Percentiles rank a stretch among this genome's conserved stretches.
phyloP scores from a whole-genome alignment of 2,888 invertebrate genomes.

The Monoplex corrugatus region DNA sequence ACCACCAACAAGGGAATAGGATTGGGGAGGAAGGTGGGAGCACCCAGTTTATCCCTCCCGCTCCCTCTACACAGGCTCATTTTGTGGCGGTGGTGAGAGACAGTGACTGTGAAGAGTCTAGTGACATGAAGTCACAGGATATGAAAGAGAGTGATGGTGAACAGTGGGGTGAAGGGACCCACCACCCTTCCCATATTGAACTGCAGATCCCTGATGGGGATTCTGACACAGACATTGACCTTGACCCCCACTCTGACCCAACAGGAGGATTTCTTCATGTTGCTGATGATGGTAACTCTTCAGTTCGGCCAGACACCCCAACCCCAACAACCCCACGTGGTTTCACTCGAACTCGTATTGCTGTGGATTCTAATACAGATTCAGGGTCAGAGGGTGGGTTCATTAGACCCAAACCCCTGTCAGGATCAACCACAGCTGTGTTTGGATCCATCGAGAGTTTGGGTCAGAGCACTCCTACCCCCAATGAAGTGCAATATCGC shows the following conservation, averaged over 20 bases:
- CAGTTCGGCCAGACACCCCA: slow-evolving; percentile 42
- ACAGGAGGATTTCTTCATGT: slow-evolving; percentile 42
- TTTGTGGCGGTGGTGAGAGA: neutral
- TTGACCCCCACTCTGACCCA: neutral
- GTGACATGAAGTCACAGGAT: slow-evolving; percentile 5
- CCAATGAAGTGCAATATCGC: slow-evolving; percentile 36
- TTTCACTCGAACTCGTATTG: neutral
- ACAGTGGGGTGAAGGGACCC: neutral
- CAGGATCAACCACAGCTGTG: slow-evolving; percentile 48
- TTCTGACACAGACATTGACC: slow-evolving; percentile 37
- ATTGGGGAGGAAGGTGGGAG: neutral
- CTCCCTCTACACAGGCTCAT: neutral
- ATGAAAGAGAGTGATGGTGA: slow-evolving; percentile 7
- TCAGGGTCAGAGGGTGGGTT: slow-evolving; percentile 30
- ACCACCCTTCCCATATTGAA: neutral
- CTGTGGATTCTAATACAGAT: slow-evolving; percentile 22
- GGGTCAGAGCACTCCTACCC: neutral
- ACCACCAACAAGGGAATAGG: neutral
- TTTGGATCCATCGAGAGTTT: slow-evolving; percentile 46
- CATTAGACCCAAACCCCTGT: slow-evolving; percentile 18
- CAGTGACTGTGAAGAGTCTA: neutral
- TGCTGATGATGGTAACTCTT: slow-evolving; percentile 15
- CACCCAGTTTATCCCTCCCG: too few relatives aligned
- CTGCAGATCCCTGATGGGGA: slow-evolving; percentile 27
- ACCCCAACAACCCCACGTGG: slow-evolving; percentile 30